Conservation (phyloP, 2,888 invertebrate species). For the Nesidiocoris tenuis region DNA sequence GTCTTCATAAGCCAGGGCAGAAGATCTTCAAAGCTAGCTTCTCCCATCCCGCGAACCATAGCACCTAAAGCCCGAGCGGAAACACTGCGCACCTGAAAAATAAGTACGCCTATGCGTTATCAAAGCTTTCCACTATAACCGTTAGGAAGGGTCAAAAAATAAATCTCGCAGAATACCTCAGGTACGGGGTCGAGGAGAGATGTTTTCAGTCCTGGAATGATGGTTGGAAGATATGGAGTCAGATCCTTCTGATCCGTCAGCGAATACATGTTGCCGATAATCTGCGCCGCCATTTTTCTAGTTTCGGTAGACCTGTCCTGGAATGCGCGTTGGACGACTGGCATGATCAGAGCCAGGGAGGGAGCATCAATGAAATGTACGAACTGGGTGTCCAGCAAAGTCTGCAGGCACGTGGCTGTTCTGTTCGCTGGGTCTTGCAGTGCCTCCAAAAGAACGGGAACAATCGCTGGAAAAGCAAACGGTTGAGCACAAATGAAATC, state of each 20-base stretch:
- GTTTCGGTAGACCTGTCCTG: conserved; percentile 97
- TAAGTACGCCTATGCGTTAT: background rate
- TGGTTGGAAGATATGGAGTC: conserved; percentile 90
- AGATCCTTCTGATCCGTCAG: conserved; percentile 98
- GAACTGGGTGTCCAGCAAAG: conserved; percentile 91
- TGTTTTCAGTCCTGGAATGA: conserved; percentile 94
- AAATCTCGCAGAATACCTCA: conserved; percentile 64
- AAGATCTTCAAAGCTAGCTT: conserved; percentile 91
- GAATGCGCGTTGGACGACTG: conserved; percentile 96
- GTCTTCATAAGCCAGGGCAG: conserved; percentile 99
- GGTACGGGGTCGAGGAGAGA: conserved; percentile 97
- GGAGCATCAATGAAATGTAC: conserved; percentile 99
- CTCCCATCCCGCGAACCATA: conserved; percentile 97
- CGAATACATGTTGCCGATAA: conserved; percentile 99
- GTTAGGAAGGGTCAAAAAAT: background rate
- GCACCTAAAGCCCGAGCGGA: conserved; percentile 95
- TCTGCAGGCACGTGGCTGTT: conserved; percentile 90
- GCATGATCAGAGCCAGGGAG: conserved; percentile 97
- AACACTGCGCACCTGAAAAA: conserved; percentile 73
- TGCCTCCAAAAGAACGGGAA: conserved; percentile 82
- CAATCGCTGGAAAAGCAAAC: conserved; percentile 62
- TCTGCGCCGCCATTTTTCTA: conserved; percentile 98
- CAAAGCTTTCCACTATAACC: background rate
- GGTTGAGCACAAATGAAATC: background rate
- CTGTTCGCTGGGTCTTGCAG: conserved; percentile 95